phyloP scores from a whole-genome alignment of 2,113 vertebrate genomes.

The Ancistrus triradiatus region DNA sequence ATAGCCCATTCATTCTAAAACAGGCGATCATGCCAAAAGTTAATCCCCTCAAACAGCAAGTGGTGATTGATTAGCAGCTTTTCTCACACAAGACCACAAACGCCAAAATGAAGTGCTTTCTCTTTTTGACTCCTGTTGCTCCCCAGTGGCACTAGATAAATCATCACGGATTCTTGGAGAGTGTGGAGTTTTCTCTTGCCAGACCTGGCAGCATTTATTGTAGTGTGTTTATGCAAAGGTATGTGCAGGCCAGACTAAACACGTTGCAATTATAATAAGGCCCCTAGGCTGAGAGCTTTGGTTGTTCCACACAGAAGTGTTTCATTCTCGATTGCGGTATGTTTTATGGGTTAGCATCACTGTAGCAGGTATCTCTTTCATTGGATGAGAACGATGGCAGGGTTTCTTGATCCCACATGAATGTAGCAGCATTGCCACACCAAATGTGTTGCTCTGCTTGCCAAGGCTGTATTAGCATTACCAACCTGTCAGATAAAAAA shows the following conservation, averaged over 20 bases:
- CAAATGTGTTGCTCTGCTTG: not conserved
- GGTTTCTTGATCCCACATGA: not conserved
- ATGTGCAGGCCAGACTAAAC: slow-evolving; percentile 36
- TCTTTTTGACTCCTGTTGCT: slow-evolving; percentile 37
- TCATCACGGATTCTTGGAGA: slow-evolving; percentile 59
- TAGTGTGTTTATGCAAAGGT: slow-evolving; percentile 49
- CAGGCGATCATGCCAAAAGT: slow-evolving; percentile 11
- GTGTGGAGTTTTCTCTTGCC: slow-evolving; percentile 44
- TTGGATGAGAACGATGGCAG: not conserved
- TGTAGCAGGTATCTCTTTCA: not conserved
- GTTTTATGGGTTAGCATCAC: no score
- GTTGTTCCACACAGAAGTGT: no score
- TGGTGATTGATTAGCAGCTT: slow-evolving; percentile 27
- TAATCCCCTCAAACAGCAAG: slow-evolving; percentile 32
- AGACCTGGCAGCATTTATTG: slow-evolving; percentile 42
- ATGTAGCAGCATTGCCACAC: not conserved
- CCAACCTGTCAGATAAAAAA: slow-evolving; percentile 74
- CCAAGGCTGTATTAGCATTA: slow-evolving; percentile 53
- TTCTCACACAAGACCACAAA: slow-evolving; percentile 28
- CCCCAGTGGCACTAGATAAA: slow-evolving; percentile 68
- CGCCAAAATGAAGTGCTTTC: slow-evolving; percentile 25
- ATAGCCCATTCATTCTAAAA: slow-evolving; percentile 14
- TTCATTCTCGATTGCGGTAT: no score
- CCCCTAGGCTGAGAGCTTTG: not conserved
- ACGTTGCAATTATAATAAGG: slow-evolving; percentile 29